Percentiles rank a stretch among this genome's conserved stretches.
Conservation (phyloP, 2,113 vertebrate species). For the Myrmophylax atrothorax region DNA sequence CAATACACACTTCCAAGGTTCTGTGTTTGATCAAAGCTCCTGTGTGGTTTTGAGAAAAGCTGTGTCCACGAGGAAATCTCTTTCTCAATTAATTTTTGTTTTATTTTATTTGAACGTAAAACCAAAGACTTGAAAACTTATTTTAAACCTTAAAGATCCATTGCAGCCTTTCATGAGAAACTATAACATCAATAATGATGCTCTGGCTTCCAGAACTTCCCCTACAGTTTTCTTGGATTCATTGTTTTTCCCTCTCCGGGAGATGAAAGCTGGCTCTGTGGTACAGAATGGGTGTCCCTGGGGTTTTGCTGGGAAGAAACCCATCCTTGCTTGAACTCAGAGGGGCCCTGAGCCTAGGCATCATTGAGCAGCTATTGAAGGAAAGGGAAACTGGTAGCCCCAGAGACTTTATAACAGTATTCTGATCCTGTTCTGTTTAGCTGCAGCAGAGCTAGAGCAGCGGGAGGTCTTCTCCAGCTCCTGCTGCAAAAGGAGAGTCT, state of each 20-base stretch:
- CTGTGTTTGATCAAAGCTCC: slow-evolving; percentile 30
- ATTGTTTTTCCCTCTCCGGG: neutral
- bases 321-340: neutral
- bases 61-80: slow-evolving; percentile 31
- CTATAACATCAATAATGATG: slow-evolving; percentile 14
- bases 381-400: neutral
- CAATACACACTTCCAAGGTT: neutral
- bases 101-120: slow-evolving; percentile 31
- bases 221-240: neutral
- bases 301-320: neutral
- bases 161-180: slow-evolving; percentile 28
- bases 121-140: neutral
- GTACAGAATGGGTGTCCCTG: neutral
- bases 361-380: neutral
- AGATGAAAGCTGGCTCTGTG: neutral
- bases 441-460: neutral
- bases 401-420: neutral
- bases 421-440: neutral
- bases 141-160: slow-evolving; percentile 27
- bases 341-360: neutral
- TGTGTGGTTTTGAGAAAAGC: neutral
- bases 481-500: neutral
- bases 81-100: slow-evolving; percentile 36
- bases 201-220: slow-evolving; percentile 23
- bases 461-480: neutral